Percentiles rank a stretch among this genome's conserved stretches.
Evolutionary conservation across 2,888 invertebrate genomes (phyloP).

Genomic region (Cheilosia variabilis): DNA sequence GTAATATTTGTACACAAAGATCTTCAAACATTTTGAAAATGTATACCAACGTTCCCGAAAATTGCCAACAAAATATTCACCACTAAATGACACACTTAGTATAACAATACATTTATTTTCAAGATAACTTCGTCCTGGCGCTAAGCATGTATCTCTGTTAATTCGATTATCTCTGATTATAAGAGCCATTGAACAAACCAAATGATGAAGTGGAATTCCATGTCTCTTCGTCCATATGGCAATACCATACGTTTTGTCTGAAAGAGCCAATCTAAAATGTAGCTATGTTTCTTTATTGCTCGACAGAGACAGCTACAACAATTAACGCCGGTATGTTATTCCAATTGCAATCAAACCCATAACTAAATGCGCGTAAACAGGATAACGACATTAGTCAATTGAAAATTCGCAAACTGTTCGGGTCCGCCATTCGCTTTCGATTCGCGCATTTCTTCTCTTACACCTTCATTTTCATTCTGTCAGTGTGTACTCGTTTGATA

Average conservation of each 20-base stretch:
- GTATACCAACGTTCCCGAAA: too few species aligned
- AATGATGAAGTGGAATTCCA: not conserved
- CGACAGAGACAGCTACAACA: conserved; percentile 1
- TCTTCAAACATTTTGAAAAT: too few species aligned
- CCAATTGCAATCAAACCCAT: not conserved
- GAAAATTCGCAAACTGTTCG: conserved; percentile 51
- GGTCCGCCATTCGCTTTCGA: conserved; percentile 53
- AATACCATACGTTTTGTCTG: not conserved
- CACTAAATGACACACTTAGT: too few species aligned
- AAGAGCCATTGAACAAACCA: not conserved
- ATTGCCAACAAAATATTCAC: too few species aligned
- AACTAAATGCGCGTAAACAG: conserved; percentile 31
- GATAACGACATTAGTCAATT: conserved; percentile 19
- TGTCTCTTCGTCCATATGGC: not conserved
- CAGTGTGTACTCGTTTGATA: conserved; percentile 49
- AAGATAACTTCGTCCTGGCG: too few species aligned
- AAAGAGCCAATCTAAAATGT: too few species aligned
- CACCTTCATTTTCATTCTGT: conserved; percentile 38
- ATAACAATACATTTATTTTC: too few species aligned
- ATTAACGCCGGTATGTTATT: conserved; percentile 46
- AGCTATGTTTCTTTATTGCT: not conserved
- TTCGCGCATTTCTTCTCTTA: conserved; percentile 60
- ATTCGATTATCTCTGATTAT: too few species aligned
- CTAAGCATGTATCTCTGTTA: too few species aligned
- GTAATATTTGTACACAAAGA: too few species aligned